A percentile compares a stretch with the other conserved stretches of the same genome.
phyloP scores from a whole-genome alignment of 2,113 vertebrate species.

The Gnathonemus echidnorhynchus region DNA sequence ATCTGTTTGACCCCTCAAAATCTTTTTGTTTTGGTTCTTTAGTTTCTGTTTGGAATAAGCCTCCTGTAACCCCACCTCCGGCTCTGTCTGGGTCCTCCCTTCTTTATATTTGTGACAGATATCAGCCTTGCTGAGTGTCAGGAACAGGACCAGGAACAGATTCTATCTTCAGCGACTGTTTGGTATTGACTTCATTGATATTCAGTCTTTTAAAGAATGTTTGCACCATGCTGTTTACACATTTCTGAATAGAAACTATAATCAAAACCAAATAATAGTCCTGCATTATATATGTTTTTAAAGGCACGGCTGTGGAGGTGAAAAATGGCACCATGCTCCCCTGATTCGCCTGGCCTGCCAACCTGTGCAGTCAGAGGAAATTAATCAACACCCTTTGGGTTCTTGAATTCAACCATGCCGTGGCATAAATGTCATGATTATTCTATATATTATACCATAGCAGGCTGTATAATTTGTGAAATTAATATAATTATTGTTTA shows the following conservation, averaged over 20 bases:
- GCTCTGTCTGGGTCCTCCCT: not conserved
- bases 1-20: not conserved
- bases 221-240: not conserved
- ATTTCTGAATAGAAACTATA: not conserved
- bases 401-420: not conserved
- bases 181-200: not conserved
- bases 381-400: not conserved
- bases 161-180: not conserved
- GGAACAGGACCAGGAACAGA: not conserved
- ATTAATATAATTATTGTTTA: not conserved
- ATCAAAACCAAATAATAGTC: not conserved
- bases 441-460: not conserved
- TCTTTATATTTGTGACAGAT: not conserved
- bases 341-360: not conserved
- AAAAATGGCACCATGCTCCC: not conserved
- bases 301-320: not conserved
- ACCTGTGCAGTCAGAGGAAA: not conserved
- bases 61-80: not conserved
- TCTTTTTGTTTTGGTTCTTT: not conserved
- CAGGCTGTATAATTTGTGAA: not conserved
- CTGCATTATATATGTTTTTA: not conserved
- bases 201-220: not conserved
- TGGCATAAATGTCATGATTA: not conserved
- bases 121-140: not conserved
- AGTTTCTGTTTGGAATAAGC: not conserved